phyloP scores from a whole-genome alignment of 2,888 invertebrate genomes.

The Limenitis camilla region DNA sequence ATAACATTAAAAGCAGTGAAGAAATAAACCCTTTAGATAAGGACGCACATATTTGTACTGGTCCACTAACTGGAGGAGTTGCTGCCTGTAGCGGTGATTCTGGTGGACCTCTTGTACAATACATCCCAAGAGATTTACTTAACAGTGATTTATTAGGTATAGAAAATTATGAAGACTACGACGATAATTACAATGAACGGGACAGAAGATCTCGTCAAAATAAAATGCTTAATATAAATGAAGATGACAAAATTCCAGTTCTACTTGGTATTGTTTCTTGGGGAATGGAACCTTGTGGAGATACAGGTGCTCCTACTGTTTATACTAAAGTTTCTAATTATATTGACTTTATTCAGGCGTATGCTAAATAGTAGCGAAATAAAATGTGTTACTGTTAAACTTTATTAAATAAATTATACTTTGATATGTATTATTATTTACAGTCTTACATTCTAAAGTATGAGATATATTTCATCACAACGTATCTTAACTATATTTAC shows the following conservation, averaged over 20 bases:
- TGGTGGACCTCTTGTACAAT: constrained; percentile 68
- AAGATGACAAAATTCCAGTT: constrained; percentile 33
- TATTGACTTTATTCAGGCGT: constrained; percentile 57
- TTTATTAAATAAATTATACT: constrained; percentile 3
- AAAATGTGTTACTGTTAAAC: constrained; percentile 8
- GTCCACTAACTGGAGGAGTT: constrained; percentile 60
- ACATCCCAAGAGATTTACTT: constrained; percentile 24
- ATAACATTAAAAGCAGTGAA: constrained; percentile 40
- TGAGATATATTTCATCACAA: not conserved
- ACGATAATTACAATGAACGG: constrained; percentile 15
- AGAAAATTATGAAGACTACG: constrained; percentile 23
- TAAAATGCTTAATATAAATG: constrained; percentile 22
- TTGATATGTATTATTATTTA: not conserved
- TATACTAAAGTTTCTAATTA: constrained; percentile 68
- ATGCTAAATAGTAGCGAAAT: constrained; percentile 33
- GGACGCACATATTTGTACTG: constrained; percentile 69
- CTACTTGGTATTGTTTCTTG: constrained; percentile 74
- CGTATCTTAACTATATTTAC: not conserved
- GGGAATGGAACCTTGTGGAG: constrained; percentile 71
- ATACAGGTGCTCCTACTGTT: constrained; percentile 66
- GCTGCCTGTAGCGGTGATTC: constrained; percentile 75
- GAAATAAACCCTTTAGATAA: constrained; percentile 58
- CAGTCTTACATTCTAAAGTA: not conserved
- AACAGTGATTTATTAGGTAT: constrained; percentile 15
- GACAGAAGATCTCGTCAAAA: constrained; percentile 11